Evolutionary conservation across 1,140 invertebrate genomes (phyloP), one percentile per base, ranked within the genome.

Genomic region (Aphaenogaster rudis): DNA sequence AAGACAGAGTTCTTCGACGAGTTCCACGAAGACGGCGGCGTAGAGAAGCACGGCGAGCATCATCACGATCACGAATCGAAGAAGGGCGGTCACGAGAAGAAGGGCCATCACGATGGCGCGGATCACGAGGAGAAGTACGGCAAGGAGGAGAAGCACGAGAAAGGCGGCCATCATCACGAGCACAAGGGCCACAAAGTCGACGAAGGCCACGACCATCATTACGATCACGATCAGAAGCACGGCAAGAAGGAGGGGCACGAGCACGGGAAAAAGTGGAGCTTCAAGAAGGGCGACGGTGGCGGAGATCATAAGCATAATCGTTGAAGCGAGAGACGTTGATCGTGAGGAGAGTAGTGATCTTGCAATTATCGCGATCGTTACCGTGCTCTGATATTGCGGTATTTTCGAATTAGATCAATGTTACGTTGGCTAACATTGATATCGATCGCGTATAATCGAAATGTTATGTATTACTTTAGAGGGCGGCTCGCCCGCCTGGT

Each of bases 211-310:
- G 96, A 97, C 13, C 86, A 92, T 45, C 96, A 97, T 91, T 94
- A 96, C 33, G 92, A 95, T n/a, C 95, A 96, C 52, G 90, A 94
- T 3, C 88, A 92, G 1, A 95, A 95, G 76, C 93, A 96, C 64
- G 95, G 94, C 17, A 93, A 96, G 11, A 96, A 96, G 64, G 94
- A 93, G 3, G 96, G 93, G 0, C 93, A 96, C n/a, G 93, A 95
- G 0, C 90, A 94, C 6, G 96, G 96, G 8, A 97, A 96, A 88
- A 96, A 96, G 86, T 97, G 96, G 96, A 90, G 93, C 11, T 96
- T 95, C 92, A 95, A 96, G 59, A 95, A 96, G 74, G 95, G 95
- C 9, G 93, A 95, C 45, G 86, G 80, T 8, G 92, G 91, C 15
- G 78, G 50, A 0, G 88, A n/a, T 8, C 21, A 86, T 4, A 85